phyloP scores from a whole-genome alignment of 2,888 invertebrate genomes.

The Halictus ligatus region DNA sequence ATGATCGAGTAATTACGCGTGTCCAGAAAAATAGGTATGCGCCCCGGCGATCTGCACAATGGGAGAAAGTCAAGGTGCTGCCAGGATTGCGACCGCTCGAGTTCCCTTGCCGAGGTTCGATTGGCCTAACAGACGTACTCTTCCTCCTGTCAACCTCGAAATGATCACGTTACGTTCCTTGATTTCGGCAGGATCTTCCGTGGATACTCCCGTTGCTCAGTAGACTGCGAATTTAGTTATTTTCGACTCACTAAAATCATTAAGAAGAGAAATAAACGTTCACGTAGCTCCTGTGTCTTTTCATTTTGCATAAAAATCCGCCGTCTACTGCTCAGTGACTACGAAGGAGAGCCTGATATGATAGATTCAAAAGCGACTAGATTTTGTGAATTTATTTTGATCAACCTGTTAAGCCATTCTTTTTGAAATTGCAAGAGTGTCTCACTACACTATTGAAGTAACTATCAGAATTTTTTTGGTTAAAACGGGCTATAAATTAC shows the following conservation, averaged over 20 bases:
- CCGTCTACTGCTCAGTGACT: background rate
- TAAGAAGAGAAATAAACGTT: no score
- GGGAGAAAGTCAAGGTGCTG: constrained; percentile 46
- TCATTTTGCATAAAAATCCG: no score
- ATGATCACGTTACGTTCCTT: background rate
- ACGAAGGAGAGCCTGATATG: background rate
- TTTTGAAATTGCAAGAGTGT: no score
- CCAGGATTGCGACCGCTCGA: background rate
- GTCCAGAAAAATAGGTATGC: constrained; percentile 32
- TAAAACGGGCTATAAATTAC: no score
- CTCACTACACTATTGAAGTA: no score
- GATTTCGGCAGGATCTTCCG: background rate
- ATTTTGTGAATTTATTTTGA: no score
- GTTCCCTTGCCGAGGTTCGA: background rate
- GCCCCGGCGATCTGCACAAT: constrained; percentile 25
- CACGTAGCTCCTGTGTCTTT: no score
- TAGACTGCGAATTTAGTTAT: background rate
- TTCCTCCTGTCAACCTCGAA: background rate
- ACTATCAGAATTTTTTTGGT: no score
- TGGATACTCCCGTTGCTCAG: background rate
- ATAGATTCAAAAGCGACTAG: no score
- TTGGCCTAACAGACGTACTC: background rate
- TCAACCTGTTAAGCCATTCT: no score
- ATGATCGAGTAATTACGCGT: constrained; percentile 71
- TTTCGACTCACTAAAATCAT: no score